A percentile compares a stretch with the other conserved stretches of the same genome.
Evolutionary conservation across 2,888 invertebrate species (phyloP).

Genomic region (Acanthoscelides obtectus): DNA sequence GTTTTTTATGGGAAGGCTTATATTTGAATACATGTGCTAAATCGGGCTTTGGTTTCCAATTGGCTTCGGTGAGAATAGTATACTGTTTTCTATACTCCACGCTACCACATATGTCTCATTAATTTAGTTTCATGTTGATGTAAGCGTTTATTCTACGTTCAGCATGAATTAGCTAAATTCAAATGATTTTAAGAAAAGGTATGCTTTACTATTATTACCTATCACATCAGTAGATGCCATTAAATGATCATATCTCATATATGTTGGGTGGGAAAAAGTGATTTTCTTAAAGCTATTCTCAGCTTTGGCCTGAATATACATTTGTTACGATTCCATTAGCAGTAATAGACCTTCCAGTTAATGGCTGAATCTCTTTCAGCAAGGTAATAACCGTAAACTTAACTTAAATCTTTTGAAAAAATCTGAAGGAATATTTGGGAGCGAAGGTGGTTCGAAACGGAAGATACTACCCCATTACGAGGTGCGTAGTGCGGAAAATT

Average conservation of each 20-base stretch:
- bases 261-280: background rate
- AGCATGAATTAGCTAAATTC: too few species aligned
- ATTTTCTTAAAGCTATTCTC: background rate
- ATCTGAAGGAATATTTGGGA: background rate
- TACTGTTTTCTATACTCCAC: too few species aligned
- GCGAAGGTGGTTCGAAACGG: background rate
- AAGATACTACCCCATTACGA: background rate
- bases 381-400: background rate
- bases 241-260: background rate
- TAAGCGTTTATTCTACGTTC: too few species aligned
- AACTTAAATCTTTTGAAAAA: background rate
- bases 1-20: too few species aligned
- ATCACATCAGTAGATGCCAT: background rate
- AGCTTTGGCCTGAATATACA: background rate
- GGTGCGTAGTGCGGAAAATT: background rate
- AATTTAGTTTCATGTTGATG: too few species aligned
- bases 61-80: too few species aligned
- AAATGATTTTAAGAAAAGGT: too few species aligned
- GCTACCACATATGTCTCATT: too few species aligned
- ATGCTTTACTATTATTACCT: background rate
- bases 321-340: background rate
- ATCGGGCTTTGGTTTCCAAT: too few species aligned
- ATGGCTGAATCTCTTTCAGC: background rate
- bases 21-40: too few species aligned
- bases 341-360: background rate